Base-by-base conservation (phyloP, 2,888 invertebrate species). In the Ligdia adustata region DNA sequence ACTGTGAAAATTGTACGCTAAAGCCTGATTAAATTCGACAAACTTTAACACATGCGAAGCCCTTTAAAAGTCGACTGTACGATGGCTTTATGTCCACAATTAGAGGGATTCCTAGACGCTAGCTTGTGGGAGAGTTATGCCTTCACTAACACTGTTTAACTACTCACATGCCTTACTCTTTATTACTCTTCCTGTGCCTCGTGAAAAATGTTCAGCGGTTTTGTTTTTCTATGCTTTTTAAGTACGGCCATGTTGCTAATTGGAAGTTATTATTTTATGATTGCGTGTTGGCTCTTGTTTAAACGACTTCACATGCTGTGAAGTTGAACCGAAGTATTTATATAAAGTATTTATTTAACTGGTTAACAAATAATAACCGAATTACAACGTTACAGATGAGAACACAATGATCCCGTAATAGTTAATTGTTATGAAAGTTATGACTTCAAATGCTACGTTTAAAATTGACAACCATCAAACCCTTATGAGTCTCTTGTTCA, bases 51-150 rank as follows among this genome's bases (percentile, higher is more conserved):
- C 51, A 39, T 50, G 50, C 18, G 12, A 27, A 37, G 32, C 31
- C 39, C 29, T 44, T 50, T 54, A 42, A 7, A 35, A 43, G 39
- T 16, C 35, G 47, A 50, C 33, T 39, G 49, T 60, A 50, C 51
- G 44, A 20, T 41, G 56, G 52, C 57, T 67, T 67, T 63, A 64
- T 66, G 66, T 56, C 56, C 49, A 77, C 73, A 80, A 81, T 82
- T 79, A 80, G 69, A 76, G 67, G 64, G 63, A 82, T 80, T 75
- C 73, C 74, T 77, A 74, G 72, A 56, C 65, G 62, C 59, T 68
- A 61, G 65, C 66, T 67, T 78, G 80, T 83, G 83, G 79, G 82
- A 83, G 78, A 79, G 69, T 75, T 79, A 79, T 79, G 77, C 66
- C 65, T 60, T 29, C 33, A 33, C 28, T 33, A 64, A 66, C 66